Evolutionary conservation across 2,888 invertebrate genomes (phyloP).

Genomic region (Nasonovia ribisnigri): DNA sequence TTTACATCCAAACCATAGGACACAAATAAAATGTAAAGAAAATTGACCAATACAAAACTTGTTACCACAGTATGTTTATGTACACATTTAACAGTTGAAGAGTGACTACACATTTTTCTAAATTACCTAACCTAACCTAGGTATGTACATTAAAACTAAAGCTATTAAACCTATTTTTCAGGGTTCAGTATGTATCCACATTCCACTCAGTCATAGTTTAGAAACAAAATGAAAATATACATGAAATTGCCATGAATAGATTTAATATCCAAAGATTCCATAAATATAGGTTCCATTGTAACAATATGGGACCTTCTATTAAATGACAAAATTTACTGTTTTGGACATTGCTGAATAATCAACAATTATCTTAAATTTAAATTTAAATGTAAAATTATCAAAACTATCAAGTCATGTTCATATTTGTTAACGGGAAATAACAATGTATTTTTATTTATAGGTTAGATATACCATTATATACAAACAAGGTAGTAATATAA

Average conservation of each 20-base stretch:
- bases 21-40: neutral
- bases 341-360: too few relatives aligned
- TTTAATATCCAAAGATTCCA: neutral
- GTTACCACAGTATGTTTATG: neutral
- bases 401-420: neutral
- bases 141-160: neutral
- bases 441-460: constrained; percentile 51
- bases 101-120: neutral
- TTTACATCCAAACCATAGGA: neutral
- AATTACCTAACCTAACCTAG: too few relatives aligned
- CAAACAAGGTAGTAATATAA: constrained; percentile 49
- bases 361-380: neutral
- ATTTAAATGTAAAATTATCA: constrained; percentile 3
- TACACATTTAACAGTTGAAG: neutral
- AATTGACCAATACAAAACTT: neutral
- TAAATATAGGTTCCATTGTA: neutral
- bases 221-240: neutral
- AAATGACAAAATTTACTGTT: neutral
- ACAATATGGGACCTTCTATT: neutral
- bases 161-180: neutral
- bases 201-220: neutral
- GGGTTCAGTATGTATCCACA: neutral
- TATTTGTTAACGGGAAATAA: constrained; percentile 57
- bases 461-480: constrained; percentile 44
- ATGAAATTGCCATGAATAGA: too few relatives aligned